Conservation (phyloP, 2,797 vertebrate species). For the Periophthalmus magnuspinnatus region DNA sequence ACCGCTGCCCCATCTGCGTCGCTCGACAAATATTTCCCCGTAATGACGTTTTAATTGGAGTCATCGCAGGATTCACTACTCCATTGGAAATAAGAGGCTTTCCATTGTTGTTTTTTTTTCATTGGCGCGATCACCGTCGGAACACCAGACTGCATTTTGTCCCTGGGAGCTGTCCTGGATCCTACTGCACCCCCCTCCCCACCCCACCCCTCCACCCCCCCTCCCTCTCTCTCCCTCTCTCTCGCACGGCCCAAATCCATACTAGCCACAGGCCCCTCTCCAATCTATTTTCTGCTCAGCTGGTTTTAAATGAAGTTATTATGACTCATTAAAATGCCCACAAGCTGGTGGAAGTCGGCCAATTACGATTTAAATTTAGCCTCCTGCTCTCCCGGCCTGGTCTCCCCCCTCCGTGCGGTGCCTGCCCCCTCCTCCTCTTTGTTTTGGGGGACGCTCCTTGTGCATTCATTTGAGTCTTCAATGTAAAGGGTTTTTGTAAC, state of each 20-base stretch:
- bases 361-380: slow-evolving; percentile 99
- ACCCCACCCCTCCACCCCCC: too few relatives aligned
- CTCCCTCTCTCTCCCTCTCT: too few relatives aligned
- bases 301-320: slow-evolving; percentile 99
- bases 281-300: slow-evolving; percentile 99
- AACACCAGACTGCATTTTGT: slow-evolving; percentile 12
- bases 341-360: slow-evolving; percentile 99
- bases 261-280: slow-evolving; percentile 98
- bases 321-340: slow-evolving; percentile 99
- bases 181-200: slow-evolving; percentile 29
- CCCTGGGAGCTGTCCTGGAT: slow-evolving; percentile 36
- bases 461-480: slow-evolving; percentile 20
- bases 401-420: slow-evolving; percentile 29
- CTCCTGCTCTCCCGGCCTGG: slow-evolving; percentile 70
- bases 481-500: not conserved
- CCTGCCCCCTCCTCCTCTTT: not conserved
- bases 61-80: not conserved
- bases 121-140: slow-evolving; percentile 9
- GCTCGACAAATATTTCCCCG: not conserved
- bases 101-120: slow-evolving; percentile 24
- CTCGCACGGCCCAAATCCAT: slow-evolving; percentile 85
- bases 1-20: not conserved
- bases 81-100: slow-evolving; percentile 13
- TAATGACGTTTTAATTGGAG: not conserved
- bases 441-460: slow-evolving; percentile 26